Evolutionary conservation across 1,140 invertebrate species (phyloP).

Genomic region (Amphibalanus amphitrite): DNA sequence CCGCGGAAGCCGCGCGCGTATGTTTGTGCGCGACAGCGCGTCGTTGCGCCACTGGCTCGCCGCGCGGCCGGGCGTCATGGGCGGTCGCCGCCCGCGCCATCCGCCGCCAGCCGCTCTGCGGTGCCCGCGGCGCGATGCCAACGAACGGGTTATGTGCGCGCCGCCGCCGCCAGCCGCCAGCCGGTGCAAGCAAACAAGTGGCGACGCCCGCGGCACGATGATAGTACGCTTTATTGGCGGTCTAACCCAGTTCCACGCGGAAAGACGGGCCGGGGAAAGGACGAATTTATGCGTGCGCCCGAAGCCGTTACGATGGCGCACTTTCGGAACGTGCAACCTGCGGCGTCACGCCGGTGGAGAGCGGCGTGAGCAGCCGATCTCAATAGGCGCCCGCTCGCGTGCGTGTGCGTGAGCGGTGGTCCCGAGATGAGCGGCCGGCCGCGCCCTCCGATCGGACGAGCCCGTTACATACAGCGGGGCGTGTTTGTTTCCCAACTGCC

Average conservation of each 20-base stretch:
- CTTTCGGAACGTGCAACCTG: neutral
- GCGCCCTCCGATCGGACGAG: too few relatives aligned
- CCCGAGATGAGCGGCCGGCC: too few relatives aligned
- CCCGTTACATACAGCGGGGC: too few relatives aligned
- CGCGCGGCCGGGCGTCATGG: too few relatives aligned
- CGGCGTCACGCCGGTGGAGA: too few relatives aligned
- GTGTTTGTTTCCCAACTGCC: too few relatives aligned
- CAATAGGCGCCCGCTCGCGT: neutral
- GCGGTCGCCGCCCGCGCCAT: too few relatives aligned
- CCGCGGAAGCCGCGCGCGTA: too few relatives aligned
- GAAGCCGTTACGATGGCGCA: neutral
- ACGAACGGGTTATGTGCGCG: slow-evolving; percentile 1
- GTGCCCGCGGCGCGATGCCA: neutral
- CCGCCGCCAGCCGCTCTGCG: too few relatives aligned
- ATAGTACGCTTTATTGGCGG: neutral
- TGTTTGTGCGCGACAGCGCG: too few relatives aligned
- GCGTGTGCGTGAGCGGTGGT: neutral
- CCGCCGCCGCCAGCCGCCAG: too few relatives aligned
- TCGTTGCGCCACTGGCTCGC: too few relatives aligned
- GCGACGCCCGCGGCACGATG: neutral
- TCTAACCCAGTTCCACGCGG: neutral
- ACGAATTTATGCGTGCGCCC: neutral
- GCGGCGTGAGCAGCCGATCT: neutral
- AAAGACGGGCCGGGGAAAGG: neutral
- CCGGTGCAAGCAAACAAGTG: neutral